Evolutionary conservation across 1,140 invertebrate species (phyloP).

Genomic region (Formica exsecta): DNA sequence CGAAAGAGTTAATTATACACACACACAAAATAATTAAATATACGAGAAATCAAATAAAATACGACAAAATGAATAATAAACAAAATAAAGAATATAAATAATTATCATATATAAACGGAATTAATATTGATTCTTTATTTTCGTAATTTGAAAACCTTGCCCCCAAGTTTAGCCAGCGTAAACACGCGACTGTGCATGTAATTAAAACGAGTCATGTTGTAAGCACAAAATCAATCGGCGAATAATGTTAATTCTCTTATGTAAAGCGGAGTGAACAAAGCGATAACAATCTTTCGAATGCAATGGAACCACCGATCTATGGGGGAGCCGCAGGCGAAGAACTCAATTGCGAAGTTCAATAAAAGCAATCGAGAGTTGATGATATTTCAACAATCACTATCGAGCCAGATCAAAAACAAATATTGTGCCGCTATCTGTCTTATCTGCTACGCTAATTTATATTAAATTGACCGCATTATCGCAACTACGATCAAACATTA

Average conservation of each 20-base stretch:
- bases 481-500: neutral
- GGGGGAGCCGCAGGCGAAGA: slow-evolving; percentile 58
- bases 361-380: slow-evolving; percentile 57
- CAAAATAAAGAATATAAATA: neutral
- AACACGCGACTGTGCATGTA: slow-evolving; percentile 31
- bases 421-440: slow-evolving; percentile 48
- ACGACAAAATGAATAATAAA: neutral
- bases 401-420: slow-evolving; percentile 49
- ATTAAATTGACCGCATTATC: slow-evolving; percentile 42
- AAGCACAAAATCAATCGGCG: slow-evolving; percentile 59
- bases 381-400: slow-evolving; percentile 59
- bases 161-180: slow-evolving; percentile 3
- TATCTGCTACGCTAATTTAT: slow-evolving; percentile 34
- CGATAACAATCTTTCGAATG: slow-evolving; percentile 63
- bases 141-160: neutral
- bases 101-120: neutral
- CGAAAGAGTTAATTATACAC: neutral
- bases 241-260: slow-evolving; percentile 64
- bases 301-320: slow-evolving; percentile 42
- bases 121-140: neutral
- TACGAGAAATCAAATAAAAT: slow-evolving; percentile 13
- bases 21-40: neutral
- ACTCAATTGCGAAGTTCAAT: slow-evolving; percentile 62
- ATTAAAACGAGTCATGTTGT: slow-evolving; percentile 57
- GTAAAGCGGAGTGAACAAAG: slow-evolving; percentile 55